These are phyloP conservation scores for Smutsia gigantea DNA, from an alignment of 2,797 vertebrate genomes.

Conservation along the genomic window DNA sequence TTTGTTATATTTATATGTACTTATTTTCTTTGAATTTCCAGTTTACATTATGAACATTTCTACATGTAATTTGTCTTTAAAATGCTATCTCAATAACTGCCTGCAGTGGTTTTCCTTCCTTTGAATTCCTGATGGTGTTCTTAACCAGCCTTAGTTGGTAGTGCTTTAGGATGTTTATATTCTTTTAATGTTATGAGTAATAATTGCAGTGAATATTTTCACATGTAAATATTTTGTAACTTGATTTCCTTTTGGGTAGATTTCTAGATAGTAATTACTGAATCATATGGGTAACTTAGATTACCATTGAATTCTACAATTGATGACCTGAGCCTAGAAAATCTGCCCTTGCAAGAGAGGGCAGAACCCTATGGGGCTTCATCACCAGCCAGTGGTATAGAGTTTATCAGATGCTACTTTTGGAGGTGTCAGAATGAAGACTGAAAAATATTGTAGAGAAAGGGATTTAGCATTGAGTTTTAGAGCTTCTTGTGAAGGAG, in stretches of 20 bases:
- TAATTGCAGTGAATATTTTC: not conserved
- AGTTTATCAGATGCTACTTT: not conserved
- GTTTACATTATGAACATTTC: not conserved
- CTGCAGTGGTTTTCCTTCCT: not conserved
- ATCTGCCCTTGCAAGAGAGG: not conserved
- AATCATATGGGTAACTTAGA: not conserved
- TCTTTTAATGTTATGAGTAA: not conserved
- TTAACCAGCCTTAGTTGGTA: not conserved
- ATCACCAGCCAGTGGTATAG: not conserved
- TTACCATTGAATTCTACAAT: not conserved
- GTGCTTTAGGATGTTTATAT: not conserved
- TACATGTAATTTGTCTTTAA: not conserved
- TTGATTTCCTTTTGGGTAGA: not conserved
- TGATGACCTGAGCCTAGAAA: not conserved
- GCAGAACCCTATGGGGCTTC: not conserved
- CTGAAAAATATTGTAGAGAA: not conserved
- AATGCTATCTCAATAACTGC: not conserved
- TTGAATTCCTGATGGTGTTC: not conserved
- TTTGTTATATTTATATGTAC: not conserved
- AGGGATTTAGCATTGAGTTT: not conserved
- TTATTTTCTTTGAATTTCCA: slow-evolving; percentile 7
- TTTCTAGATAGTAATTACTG: not conserved
- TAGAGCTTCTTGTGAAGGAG: not conserved
- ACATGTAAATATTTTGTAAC: not conserved
- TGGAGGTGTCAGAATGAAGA: not conserved